phyloP scores from a whole-genome alignment of 2,113 vertebrate species.

The Caretta caretta region DNA sequence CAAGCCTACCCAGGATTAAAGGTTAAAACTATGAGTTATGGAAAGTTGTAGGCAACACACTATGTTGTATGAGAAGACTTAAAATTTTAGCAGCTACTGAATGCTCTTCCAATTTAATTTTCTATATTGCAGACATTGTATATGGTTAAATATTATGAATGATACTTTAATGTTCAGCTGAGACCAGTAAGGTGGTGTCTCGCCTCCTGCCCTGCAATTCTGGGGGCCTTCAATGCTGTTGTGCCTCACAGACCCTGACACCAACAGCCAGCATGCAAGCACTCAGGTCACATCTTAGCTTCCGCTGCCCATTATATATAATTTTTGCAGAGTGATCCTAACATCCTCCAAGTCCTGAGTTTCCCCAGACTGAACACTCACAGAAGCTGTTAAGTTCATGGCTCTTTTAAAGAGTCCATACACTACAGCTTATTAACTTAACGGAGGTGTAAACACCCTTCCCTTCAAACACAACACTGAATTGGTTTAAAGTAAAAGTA shows the following conservation, averaged over 20 bases:
- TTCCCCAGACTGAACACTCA: neutral
- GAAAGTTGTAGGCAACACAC: neutral
- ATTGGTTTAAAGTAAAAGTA: neutral
- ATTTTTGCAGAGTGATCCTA: neutral
- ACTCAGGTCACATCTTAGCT: neutral
- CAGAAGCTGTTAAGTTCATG: neutral
- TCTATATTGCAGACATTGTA: neutral
- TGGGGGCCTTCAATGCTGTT: neutral
- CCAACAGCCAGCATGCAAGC: neutral
- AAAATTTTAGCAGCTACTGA: neutral
- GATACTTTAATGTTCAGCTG: neutral
- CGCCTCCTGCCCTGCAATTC: neutral
- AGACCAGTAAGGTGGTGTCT: neutral
- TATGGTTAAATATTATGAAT: neutral
- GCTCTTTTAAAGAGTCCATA: neutral
- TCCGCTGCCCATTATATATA: neutral
- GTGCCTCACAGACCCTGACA: neutral
- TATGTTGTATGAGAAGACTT: neutral
- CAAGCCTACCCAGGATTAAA: no score
- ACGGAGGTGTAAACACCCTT: neutral
- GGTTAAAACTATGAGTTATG: neutral
- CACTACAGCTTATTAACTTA: neutral
- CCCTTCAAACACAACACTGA: neutral
- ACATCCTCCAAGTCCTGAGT: neutral
- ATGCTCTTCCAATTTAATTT: neutral